A percentile compares a stretch with the other conserved stretches of the same genome.
phyloP scores from a whole-genome alignment of 2,113 vertebrate genomes.

The Syrrhaptes paradoxus region DNA sequence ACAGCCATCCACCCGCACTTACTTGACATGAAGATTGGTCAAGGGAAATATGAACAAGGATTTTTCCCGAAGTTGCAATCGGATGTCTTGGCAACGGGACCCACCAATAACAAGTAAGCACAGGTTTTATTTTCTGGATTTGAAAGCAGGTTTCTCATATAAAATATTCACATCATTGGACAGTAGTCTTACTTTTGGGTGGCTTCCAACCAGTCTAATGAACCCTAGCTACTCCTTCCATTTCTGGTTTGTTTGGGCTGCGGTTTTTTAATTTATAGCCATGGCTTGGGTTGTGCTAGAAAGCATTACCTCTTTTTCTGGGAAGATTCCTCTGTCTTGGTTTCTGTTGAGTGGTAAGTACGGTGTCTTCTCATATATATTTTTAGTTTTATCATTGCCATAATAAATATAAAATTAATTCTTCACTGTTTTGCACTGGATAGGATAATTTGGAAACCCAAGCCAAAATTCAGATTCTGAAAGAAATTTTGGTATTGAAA shows the following conservation, averaged over 20 bases:
- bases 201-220: neutral
- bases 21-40: constrained; percentile 97
- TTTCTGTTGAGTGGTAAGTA: neutral
- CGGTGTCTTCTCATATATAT: neutral
- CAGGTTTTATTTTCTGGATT: neutral
- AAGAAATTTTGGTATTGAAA: neutral
- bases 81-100: constrained; percentile 88
- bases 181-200: neutral
- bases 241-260: neutral
- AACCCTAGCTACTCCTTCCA: neutral
- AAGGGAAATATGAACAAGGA: constrained; percentile 94
- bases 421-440: neutral
- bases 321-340: neutral
- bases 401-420: neutral
- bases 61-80: constrained; percentile 95
- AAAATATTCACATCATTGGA: neutral
- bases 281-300: neutral
- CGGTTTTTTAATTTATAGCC: neutral
- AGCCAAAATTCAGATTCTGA: neutral
- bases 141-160: neutral
- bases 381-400: neutral
- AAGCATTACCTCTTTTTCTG: neutral
- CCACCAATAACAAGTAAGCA: constrained; percentile 92
- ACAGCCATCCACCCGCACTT: constrained; percentile 95
- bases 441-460: neutral